Evolutionary conservation across 2,113 vertebrate species (phyloP).

Genomic region (Corythornis vintsioides): DNA sequence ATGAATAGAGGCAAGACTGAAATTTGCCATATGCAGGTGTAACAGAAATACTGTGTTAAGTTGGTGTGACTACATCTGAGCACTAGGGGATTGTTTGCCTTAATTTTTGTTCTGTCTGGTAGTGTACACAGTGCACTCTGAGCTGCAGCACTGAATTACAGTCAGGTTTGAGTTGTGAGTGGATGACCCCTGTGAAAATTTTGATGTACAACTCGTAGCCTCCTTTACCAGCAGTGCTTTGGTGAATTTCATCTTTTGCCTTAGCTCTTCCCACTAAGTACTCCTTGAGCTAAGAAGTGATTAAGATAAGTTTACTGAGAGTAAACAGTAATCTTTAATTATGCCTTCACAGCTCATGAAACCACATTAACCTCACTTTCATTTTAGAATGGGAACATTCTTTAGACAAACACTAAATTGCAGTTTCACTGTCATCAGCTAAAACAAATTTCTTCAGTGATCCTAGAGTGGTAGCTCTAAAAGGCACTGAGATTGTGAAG

Average conservation of each 20-base stretch:
- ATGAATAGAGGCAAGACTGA: neutral
- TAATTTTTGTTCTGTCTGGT: neutral
- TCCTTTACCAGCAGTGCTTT: neutral
- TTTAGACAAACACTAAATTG: neutral
- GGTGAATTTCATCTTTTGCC: neutral
- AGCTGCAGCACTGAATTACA: neutral
- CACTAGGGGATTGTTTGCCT: neutral
- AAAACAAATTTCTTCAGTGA: neutral
- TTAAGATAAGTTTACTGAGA: neutral
- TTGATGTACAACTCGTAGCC: neutral
- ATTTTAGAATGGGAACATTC: neutral
- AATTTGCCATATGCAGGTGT: neutral
- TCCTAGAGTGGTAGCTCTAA: neutral
- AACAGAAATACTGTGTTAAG: neutral
- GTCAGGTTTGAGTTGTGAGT: neutral
- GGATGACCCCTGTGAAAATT: neutral
- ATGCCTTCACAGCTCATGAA: neutral
- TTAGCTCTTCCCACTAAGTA: neutral
- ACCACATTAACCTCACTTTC: neutral
- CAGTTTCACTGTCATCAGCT: neutral
- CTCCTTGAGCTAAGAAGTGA: neutral
- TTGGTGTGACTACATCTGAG: neutral
- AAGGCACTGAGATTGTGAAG: neutral
- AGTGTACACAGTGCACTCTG: neutral
- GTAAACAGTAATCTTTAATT: neutral